A percentile compares a stretch with the other conserved stretches of the same genome.
Conservation (phyloP, 37 sponge, comb jelly and placozoan genomes). For the Amphimedon queenslandica region DNA sequence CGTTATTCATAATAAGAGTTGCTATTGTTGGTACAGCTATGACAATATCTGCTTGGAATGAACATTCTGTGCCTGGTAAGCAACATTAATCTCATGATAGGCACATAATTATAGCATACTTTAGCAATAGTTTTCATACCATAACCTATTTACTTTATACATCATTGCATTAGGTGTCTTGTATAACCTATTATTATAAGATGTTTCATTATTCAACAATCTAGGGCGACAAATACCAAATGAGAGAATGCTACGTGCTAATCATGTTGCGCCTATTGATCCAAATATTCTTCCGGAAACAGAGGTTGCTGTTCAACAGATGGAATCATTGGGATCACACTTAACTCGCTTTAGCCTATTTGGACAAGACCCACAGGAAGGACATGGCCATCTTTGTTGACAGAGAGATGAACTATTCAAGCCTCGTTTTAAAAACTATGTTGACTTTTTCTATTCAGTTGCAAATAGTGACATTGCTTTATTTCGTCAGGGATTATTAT, state of each 20-base stretch:
- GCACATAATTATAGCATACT: neutral
- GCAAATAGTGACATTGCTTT: conserved; percentile 18
- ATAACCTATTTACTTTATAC: too few species aligned
- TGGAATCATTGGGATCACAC: conserved; percentile 11
- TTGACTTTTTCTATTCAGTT: conserved; percentile 3
- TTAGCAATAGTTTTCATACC: neutral
- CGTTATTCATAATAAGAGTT: neutral
- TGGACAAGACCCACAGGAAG: conserved; percentile 22
- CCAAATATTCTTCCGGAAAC: neutral
- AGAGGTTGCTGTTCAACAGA: conserved; percentile 12
- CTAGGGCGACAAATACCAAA: neutral
- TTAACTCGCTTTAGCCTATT: conserved; percentile 70
- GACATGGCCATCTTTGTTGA: neutral
- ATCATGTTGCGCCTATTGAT: neutral
- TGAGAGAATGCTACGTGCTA: neutral
- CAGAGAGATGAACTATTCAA: conserved; percentile 8
- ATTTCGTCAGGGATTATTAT: conserved; percentile 19
- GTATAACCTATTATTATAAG: too few species aligned
- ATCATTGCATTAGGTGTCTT: too few species aligned
- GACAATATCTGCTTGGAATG: conserved; percentile 40
- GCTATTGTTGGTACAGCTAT: conserved; percentile 16
- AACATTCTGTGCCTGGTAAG: too few species aligned
- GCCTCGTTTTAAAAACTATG: neutral
- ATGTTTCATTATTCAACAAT: too few species aligned
- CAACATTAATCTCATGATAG: too few species aligned